Evolutionary conservation across 1,140 invertebrate genomes (phyloP), one percentile per base, ranked within the genome.

Genomic region (Babylonia areolata): DNA sequence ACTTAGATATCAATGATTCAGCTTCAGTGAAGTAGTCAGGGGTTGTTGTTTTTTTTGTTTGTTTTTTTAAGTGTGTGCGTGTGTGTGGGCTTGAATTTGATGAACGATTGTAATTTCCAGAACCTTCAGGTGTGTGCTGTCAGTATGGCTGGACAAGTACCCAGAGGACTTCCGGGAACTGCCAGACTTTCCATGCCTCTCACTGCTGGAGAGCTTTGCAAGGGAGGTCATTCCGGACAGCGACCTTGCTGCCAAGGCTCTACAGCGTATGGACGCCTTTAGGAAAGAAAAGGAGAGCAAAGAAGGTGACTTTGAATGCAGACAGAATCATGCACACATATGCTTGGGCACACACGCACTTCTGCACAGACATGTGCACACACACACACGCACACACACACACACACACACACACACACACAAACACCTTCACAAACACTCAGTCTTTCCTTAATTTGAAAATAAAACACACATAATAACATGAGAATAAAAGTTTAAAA

Each of bases 141-240:
- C 98, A 92, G 98, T 99, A 12, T 99, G 99, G 99, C 94, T 99
- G 89, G 98, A 99, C 94, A 97, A 97, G 75, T 99, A 99, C 93
- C 97, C 98, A 69, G 98, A 99, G 94, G 99, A 99, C 94, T 99
- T 99, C 96, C 96, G 97, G 80, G 97, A 98, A 46, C 91, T 93
- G n/a, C 97, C 98, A 69, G 95, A 96, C 89, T 97, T 97, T 94
- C 95, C 96, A n/a, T 96, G 96, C 88, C 96, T 99, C 86, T 95
- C 96, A 78, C 96, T 97, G 93, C 95, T 99, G 82, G 95, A 98
- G 85, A 96, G 96, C 81, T 98, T 99, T 94, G 97, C 97, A 84
- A 96, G 96, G 88, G 96, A 97, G 87, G 96, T 96, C 90, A 94
- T 98, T 85, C 96, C 97, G 0, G 92, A 92, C 42, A 91, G 89